These are phyloP conservation scores for Drosophila tropicalis DNA, from an alignment of 1,140 invertebrate genomes.

Conservation along the genomic window DNA sequence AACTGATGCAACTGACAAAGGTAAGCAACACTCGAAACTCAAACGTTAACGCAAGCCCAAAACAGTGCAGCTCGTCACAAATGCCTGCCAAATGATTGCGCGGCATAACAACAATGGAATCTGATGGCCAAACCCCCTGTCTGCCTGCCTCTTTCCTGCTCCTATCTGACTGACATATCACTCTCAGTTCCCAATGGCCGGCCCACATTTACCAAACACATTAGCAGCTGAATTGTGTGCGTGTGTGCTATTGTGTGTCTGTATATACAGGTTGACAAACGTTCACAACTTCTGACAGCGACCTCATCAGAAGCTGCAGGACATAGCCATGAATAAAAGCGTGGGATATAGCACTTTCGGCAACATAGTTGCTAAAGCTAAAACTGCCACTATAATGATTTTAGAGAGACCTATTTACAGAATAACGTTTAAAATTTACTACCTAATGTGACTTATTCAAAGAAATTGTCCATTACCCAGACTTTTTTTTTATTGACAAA, in stretches of 20 bases:
- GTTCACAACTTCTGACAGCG: not conserved
- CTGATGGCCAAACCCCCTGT: slow-evolving; percentile 1
- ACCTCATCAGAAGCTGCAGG: slow-evolving; percentile 4
- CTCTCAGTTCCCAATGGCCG: slow-evolving; percentile 24
- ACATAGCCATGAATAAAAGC: not conserved
- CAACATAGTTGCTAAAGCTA: not conserved
- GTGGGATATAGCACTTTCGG: not conserved
- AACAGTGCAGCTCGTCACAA: slow-evolving; percentile 13
- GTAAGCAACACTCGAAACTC: slow-evolving; percentile 82
- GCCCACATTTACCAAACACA: slow-evolving; percentile 51
- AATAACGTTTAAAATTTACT: too few relatives aligned
- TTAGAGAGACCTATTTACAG: too few relatives aligned
- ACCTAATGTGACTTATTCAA: too few relatives aligned
- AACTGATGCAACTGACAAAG: slow-evolving; percentile 93
- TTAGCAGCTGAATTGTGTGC: slow-evolving; percentile 35
- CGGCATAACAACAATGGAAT: slow-evolving; percentile 37
- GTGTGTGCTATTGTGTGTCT: not conserved
- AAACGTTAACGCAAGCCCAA: slow-evolving; percentile 5
- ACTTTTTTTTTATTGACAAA: too few relatives aligned
- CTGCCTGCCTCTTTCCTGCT: not conserved
- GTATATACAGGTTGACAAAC: slow-evolving; percentile 1
- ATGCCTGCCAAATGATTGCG: slow-evolving; percentile 46
- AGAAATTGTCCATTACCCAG: too few relatives aligned
- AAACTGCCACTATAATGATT: not conserved
- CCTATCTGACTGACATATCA: slow-evolving; percentile 7